phyloP scores from a whole-genome alignment of 2,113 vertebrate species.

The Drymodes brunneopygia region DNA sequence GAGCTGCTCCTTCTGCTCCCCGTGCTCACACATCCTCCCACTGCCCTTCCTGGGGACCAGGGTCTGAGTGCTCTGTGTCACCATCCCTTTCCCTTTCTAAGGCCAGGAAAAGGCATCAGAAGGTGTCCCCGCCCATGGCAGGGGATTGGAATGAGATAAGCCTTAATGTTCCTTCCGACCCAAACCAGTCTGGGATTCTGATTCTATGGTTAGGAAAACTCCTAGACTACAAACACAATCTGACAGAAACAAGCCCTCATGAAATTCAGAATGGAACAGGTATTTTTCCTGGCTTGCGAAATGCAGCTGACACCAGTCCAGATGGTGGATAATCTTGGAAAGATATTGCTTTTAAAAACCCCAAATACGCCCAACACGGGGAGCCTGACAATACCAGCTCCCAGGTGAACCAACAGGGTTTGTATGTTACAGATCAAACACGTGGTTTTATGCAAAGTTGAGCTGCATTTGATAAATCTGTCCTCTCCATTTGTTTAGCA shows the following conservation, averaged over 20 bases:
- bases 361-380: fast-evolving
- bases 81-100: neutral
- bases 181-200: neutral
- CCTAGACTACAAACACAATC: neutral
- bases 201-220: neutral
- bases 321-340: neutral
- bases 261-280: neutral
- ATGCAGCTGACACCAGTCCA: neutral
- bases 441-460: neutral
- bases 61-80: fast-evolving
- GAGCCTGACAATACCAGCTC: neutral
- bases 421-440: neutral
- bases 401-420: neutral
- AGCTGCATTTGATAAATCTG: neutral
- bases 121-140: neutral
- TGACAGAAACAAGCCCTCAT: neutral
- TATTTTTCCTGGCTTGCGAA: neutral
- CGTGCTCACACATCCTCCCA: neutral
- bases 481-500: neutral
- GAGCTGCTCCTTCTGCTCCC: neutral
- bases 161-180: neutral
- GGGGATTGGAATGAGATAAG: neutral
- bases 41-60: neutral
- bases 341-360: fast-evolving
- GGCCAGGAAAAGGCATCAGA: too few species aligned